Base-by-base conservation (phyloP, 92 coral and sea anemone species). In the Parazoanthus darwini region DNA sequence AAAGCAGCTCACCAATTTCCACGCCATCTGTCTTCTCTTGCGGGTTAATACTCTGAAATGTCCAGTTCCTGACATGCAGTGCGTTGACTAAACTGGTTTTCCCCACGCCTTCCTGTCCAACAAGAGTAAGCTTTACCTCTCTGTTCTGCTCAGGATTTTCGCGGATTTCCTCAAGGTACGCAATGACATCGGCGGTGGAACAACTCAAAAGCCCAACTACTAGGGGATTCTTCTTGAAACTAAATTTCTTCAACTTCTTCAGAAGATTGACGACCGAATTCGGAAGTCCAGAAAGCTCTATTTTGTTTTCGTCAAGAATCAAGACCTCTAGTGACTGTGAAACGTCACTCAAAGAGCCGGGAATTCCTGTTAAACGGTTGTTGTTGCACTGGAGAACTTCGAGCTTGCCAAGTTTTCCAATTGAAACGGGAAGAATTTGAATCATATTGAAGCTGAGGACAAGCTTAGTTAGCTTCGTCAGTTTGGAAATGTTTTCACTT, bases 21-120 rank as follows among this genome's bases (percentile, higher is more conserved):
- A 77, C 54, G 54, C 80, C 80, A 77, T 39, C 80, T 77, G 80
- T 77, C 54, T 77, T 77, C 26, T 77, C 35, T 33, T 77, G 80
- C 14, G 80, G 54, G 42, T 7, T 1, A 43, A 77, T 43, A 43
- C 58, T 77, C 58, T 77, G 80, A 77, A 77, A 77, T 0, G 80
- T 23, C 80, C 80, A 77, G 59, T 77, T 77, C 15, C 10, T 77
- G 58, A 77, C 33, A 39, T 77, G 48, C 54, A 77, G 59, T 5
- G 80, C 80, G 25, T 6, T 39, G 16, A 77, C 80, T 23, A 77
- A 43, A 46, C 80, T 39, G 25, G 58, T 77, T 77, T 77, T 77
- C 25, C 80, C 80, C 22, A 77, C 80, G 33, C 80, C 58, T 77
- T 77, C 80, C 25, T 77, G 54, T 43, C 80, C 80, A 36, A 77